Conservation (phyloP, 2,888 invertebrate species). For the Eupithecia vulgata region DNA sequence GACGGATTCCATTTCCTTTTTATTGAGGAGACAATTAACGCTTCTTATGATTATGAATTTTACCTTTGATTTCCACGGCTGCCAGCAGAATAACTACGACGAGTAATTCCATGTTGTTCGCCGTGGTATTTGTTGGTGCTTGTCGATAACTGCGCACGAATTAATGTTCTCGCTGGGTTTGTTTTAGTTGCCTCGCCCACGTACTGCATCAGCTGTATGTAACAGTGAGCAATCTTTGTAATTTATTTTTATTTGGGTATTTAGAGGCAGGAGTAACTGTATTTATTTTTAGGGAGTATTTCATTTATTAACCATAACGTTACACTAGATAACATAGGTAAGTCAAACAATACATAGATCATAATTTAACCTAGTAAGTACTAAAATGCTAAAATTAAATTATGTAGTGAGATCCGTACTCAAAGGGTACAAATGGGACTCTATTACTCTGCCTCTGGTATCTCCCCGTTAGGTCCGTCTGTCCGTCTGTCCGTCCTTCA, state of each 20-base stretch:
- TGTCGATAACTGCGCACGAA: constrained; percentile 21
- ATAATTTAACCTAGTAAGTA: no score
- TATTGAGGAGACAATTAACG: constrained; percentile 17
- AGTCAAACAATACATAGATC: no score
- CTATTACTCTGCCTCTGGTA: no score
- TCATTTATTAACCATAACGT: no score
- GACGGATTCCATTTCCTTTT: constrained; percentile 37
- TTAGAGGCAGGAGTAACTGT: neutral
- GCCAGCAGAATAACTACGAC: constrained; percentile 27
- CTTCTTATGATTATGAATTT: constrained; percentile 19
- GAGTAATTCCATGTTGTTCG: constrained; percentile 29
- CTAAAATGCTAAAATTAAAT: no score
- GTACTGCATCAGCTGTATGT: constrained; percentile 23
- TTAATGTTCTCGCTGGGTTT: constrained; percentile 28
- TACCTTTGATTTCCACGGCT: constrained; percentile 37
- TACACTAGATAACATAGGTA: no score
- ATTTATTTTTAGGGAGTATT: no score
- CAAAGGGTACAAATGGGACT: no score
- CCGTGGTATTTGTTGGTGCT: neutral
- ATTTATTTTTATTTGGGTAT: neutral
- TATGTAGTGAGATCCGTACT: no score
- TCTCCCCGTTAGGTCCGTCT: no score
- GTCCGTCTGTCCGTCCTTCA: no score
- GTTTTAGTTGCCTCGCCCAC: constrained; percentile 18
- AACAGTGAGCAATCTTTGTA: constrained; percentile 20